These are phyloP conservation scores for Nomia melanderi DNA, from an alignment of 1,140 invertebrate genomes.

Conservation along the genomic window DNA sequence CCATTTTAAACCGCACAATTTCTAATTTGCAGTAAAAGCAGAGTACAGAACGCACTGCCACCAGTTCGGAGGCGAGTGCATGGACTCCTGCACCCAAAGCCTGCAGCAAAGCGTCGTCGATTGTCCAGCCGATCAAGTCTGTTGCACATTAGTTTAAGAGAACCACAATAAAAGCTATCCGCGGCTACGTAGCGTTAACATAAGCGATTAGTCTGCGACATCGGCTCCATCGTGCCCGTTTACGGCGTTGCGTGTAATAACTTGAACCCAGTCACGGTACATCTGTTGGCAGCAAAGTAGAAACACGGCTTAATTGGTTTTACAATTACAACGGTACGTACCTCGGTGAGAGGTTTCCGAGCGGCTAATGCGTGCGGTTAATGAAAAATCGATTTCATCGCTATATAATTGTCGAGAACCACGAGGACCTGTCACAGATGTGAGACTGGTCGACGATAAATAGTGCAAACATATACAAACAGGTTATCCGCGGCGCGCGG, in stretches of 20 bases:
- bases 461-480: slow-evolving; percentile 13
- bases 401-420: background rate
- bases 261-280: background rate
- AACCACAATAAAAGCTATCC: background rate
- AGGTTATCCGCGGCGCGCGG: background rate
- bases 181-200: slow-evolving; percentile 12
- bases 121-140: slow-evolving; percentile 57
- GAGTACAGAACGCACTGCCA: slow-evolving; percentile 64
- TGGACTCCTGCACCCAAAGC: slow-evolving; percentile 33
- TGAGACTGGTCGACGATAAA: slow-evolving; percentile 11
- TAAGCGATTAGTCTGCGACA: slow-evolving; percentile 19
- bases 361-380: background rate
- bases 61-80: slow-evolving; percentile 69
- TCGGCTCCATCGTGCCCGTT: background rate
- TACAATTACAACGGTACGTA: slow-evolving; percentile 34
- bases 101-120: slow-evolving; percentile 48
- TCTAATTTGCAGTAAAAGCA: slow-evolving; percentile 66
- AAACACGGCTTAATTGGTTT: slow-evolving; percentile 42
- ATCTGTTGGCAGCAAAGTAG: slow-evolving; percentile 3
- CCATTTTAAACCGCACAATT: background rate
- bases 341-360: too few species aligned
- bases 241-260: background rate
- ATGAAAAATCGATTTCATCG: slow-evolving; percentile 8
- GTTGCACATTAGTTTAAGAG: slow-evolving; percentile 70
- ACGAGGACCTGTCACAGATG: background rate